Base-by-base conservation (phyloP, 2,113 vertebrate genomes). In the Polypterus senegalus region DNA sequence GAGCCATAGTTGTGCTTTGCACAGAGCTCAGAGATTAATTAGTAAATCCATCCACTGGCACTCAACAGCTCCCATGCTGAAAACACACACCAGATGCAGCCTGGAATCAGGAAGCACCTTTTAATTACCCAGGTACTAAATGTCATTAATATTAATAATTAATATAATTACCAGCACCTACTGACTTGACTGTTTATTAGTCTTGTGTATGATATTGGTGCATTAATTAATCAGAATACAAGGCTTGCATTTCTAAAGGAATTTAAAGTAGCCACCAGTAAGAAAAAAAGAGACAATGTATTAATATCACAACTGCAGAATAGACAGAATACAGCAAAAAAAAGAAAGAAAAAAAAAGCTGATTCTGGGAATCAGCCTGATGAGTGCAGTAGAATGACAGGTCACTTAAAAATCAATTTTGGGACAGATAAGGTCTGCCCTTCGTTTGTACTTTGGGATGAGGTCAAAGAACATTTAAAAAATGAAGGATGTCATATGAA, bases 201-300 rank as follows among this genome's bases (percentile, higher is more conserved):
- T 51, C 60, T 47, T 64, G 67, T 74, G 76, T 67, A 71, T 69
- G 58, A 66, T 47, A 63, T 70, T 62, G 44, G 66, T 70, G 1
- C 60, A 45, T 74, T 64, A 73, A 71, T 75, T 70, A 27, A 27
- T 27, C 27, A 71, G 71, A 67, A 63, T 65, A 60, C 47, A 54
- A 11, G 59, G 65, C 61, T 67, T 11, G 2, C 10, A 27, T 27
- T 27, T 27, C 27, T 27, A 27, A 27, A 27, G 27, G 27, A 27
- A 27, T 27, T 27, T 27, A 27, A 27, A 27, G 27, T 27, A 27
- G 27, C 27, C 27, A 27, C 27, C 27, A 27, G 27, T 27, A 27
- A 27, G 27, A 27, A 27, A 27, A 27, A 27, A 27, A 27, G 27
- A 27, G 27, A 27, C 27, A 27, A 27, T 27, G 27, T 27, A 27